Evolutionary conservation across 1,140 invertebrate genomes (phyloP), one percentile per base, ranked within the genome.

Genomic region (Pseudomyrmex cubaensis): DNA sequence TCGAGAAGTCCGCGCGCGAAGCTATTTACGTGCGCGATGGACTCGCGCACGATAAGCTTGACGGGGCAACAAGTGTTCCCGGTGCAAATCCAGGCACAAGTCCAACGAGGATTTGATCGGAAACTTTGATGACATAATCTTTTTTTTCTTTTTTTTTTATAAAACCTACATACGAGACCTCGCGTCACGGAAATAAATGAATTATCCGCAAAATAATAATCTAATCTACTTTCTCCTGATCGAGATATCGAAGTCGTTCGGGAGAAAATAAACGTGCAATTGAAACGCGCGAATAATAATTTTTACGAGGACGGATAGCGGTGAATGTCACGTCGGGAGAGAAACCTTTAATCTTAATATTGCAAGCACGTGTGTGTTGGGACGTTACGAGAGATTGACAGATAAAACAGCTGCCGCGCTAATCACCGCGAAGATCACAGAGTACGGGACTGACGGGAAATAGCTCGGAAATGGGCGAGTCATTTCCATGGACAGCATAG

Each of bases 1-100:
- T 74, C 22, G 54, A 82, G 62, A 85, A 87, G 48, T 88, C 7
- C 35, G 35, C 67, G 85, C 44, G 62, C 44, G 66, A 63, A 88
- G 77, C 72, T 66, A 88, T 86, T 89, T 86, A 85, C 78, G 75
- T 85, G 84, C 86, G 35, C 86, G 35, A 76, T 87, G 82, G 72
- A 80, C 67, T 85, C 87, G 88, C 87, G 83, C 87, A 90, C 87
- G 89, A 90, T 80, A 89, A 85, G 69, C 74, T 88, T 87, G 73
- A 75, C 73, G 67, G 72, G 89, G 89, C 89, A 90, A 90, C 89
- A 90, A 90, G 89, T 90, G 88, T 87, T 87, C 57, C 69, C 62
- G 70, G 74, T 57, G 22, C 48, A 75, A 75, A 48, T 75, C 57
- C 73, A 75, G 59, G 59, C 20, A 20, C 70, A 87, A 82, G 50